Conservation (phyloP, 1,140 invertebrate genomes). For the Cyrtorhinus lividipennis region DNA sequence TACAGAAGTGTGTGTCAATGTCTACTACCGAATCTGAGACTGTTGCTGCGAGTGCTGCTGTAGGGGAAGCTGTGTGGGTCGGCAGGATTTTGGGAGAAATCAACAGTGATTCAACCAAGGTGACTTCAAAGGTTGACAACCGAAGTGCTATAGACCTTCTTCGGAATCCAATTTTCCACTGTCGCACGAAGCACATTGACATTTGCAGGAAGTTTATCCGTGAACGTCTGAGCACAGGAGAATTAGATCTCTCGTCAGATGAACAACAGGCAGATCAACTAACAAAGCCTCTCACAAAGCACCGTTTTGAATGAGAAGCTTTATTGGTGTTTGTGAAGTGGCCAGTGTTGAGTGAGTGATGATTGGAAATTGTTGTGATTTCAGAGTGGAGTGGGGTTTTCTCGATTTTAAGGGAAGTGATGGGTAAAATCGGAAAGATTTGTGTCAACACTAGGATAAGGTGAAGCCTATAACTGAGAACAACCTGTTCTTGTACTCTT, state of each 20-base stretch:
- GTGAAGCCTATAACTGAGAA: no score
- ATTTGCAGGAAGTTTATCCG: conserved; percentile 14
- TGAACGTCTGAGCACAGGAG: conserved; percentile 1
- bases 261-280: conserved; percentile 14
- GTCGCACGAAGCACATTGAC: conserved; percentile 29
- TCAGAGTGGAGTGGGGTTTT: neutral
- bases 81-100: conserved; percentile 3
- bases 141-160: conserved; percentile 26
- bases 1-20: conserved; percentile 24
- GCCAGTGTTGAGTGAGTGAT: neutral
- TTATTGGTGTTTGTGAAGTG: conserved; percentile 5
- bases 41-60: conserved; percentile 30
- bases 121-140: conserved; percentile 25
- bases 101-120: neutral
- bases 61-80: conserved; percentile 21
- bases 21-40: conserved; percentile 33
- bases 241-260: neutral
- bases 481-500: no score
- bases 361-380: neutral
- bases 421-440: no score
- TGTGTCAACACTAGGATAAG: no score
- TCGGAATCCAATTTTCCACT: conserved; percentile 26
- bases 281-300: conserved; percentile 19
- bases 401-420: neutral
- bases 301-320: conserved; percentile 11